Evolutionary conservation across 2,113 vertebrate species (phyloP).

Genomic region (Ictalurus furcatus): DNA sequence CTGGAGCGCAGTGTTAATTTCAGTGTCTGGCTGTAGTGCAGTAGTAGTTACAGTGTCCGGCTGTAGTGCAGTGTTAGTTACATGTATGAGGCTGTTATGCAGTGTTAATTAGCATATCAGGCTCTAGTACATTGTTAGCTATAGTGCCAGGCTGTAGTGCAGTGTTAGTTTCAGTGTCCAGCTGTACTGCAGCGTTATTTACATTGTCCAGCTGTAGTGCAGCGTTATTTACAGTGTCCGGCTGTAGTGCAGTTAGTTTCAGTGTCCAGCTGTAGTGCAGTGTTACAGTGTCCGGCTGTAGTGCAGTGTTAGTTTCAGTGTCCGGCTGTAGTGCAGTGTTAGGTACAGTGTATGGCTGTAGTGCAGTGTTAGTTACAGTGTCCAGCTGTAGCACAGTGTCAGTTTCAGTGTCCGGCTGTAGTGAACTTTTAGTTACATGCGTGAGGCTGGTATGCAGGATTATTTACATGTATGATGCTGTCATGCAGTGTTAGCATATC

Average conservation of each 20-base stretch:
- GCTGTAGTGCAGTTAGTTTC: not conserved
- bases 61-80: not conserved
- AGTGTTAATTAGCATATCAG: not conserved
- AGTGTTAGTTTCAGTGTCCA: not conserved
- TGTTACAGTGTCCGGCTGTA: not conserved
- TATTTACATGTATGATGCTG: not conserved
- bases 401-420: not conserved
- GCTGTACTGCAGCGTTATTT: not conserved
- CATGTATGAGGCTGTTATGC: not conserved
- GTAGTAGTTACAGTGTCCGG: not conserved
- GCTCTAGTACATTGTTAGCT: too few relatives aligned
- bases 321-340: not conserved
- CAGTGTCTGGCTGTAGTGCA: not conserved
- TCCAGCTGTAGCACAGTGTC: not conserved
- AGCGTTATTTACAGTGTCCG: not conserved
- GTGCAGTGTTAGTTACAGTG: not conserved
- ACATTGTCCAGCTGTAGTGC: not conserved
- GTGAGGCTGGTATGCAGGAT: too few relatives aligned
- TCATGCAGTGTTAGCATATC: not conserved
- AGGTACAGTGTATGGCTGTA: not conserved
- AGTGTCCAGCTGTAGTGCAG: too few relatives aligned
- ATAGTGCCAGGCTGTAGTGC: too few relatives aligned
- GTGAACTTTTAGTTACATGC: not conserved
- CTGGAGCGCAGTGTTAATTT: not conserved
- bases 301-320: too few relatives aligned